These are phyloP conservation scores for Periparus ater DNA, from an alignment of 2,797 vertebrate species.

Conservation along the genomic window DNA sequence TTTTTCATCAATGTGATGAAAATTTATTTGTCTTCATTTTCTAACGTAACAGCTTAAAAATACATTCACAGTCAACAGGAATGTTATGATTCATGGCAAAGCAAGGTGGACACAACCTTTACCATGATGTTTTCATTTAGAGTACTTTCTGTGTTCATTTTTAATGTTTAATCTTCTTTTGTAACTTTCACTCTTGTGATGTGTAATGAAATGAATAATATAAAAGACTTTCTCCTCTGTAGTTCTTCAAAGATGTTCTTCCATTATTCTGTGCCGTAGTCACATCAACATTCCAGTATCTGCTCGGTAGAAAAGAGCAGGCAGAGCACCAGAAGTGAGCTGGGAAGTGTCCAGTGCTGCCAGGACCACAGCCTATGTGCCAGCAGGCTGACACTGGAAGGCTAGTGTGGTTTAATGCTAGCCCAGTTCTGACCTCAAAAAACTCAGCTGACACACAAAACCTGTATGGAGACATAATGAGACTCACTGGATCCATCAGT, in stretches of 20 bases:
- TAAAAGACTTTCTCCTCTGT: not conserved
- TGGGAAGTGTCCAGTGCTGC: not conserved
- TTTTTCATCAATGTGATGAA: not conserved
- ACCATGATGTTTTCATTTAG: not conserved
- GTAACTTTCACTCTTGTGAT: not conserved
- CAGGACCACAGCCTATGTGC: rapidly evolving
- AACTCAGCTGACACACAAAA: not conserved
- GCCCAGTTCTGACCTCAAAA: not conserved
- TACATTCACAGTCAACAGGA: not conserved
- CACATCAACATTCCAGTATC: not conserved
- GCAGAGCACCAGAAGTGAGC: not conserved
- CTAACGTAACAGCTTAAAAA: not conserved
- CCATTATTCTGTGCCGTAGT: not conserved
- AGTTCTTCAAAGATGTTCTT: not conserved
- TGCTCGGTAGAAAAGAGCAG: not conserved
- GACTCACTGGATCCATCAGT: not conserved
- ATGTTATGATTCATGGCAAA: not conserved
- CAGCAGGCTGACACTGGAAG: not conserved
- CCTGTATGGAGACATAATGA: not conserved
- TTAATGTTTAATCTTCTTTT: not conserved
- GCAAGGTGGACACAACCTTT: not conserved
- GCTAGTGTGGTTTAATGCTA: not conserved
- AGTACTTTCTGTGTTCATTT: not conserved
- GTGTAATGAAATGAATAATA: not conserved
- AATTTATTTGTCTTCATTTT: not conserved